Conservation (phyloP, 2,797 vertebrate genomes). For the Potorous gilbertii region DNA sequence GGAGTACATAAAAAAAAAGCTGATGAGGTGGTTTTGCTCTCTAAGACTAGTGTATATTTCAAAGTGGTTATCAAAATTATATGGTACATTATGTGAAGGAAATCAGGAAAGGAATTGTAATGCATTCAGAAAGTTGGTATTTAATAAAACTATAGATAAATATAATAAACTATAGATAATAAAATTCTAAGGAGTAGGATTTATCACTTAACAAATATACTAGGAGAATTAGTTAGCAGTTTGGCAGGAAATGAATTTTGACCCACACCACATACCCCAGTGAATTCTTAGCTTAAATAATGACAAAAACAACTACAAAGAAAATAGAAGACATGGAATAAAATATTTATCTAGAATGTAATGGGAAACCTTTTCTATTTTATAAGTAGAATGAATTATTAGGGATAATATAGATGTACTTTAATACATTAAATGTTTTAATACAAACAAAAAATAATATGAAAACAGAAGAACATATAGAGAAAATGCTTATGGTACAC, state of each 20-base stretch:
- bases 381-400: slow-evolving; percentile 1
- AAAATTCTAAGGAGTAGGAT: background rate
- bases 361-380: background rate
- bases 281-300: background rate
- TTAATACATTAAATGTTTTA: background rate
- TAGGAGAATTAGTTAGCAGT: background rate
- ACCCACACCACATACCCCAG: background rate
- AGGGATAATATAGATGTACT: background rate
- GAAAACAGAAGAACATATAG: background rate
- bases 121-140: background rate
- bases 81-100: background rate
- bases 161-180: background rate
- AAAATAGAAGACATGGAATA: background rate
- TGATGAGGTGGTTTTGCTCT: background rate
- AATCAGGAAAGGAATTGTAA: background rate
- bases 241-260: background rate
- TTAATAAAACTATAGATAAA: background rate
- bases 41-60: background rate
- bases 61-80: background rate
- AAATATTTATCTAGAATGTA: background rate
- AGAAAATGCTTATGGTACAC: background rate
- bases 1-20: background rate
- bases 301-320: background rate
- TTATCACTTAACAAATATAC: background rate
- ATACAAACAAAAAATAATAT: background rate